Conservation (phyloP, 2,888 invertebrate species). For the Rhagonycha fulva region DNA sequence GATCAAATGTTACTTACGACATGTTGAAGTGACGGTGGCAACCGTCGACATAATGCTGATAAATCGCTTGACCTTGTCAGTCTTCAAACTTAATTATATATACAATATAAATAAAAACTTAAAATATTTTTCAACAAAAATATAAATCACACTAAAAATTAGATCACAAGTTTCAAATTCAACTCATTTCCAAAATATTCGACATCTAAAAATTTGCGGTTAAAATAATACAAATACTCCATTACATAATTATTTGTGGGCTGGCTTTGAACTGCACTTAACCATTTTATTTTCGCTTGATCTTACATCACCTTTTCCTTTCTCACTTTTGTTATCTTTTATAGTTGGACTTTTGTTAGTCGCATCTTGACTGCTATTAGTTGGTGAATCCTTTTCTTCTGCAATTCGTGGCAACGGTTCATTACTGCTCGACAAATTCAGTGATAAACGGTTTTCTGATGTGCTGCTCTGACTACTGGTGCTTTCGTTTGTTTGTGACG, state of each 20-base stretch:
- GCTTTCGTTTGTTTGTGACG: slow-evolving; percentile 10
- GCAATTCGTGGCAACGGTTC: slow-evolving; percentile 80
- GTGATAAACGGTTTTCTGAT: slow-evolving; percentile 51
- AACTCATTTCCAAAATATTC: background rate
- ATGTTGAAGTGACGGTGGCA: too few species aligned
- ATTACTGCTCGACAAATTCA: slow-evolving; percentile 58
- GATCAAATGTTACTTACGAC: too few species aligned
- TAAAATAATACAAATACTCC: background rate
- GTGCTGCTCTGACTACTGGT: slow-evolving; percentile 12
- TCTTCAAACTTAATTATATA: background rate
- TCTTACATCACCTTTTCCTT: background rate
- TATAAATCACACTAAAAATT: background rate
- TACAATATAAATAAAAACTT: background rate
- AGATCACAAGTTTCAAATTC: background rate
- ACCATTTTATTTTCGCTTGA: slow-evolving; percentile 7
- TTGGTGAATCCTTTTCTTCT: slow-evolving; percentile 84
- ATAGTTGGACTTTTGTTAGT: slow-evolving; percentile 13
- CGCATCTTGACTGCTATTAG: slow-evolving; percentile 53
- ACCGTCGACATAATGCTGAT: background rate
- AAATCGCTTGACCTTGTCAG: background rate
- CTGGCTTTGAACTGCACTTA: slow-evolving; percentile 13
- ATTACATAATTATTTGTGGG: slow-evolving; percentile 16
- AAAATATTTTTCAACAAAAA: background rate
- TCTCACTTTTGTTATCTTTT: slow-evolving; percentile 10
- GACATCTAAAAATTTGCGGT: background rate